Evolutionary conservation across 2,113 vertebrate genomes (phyloP).

Genomic region (Chaetorhynchus papuensis): DNA sequence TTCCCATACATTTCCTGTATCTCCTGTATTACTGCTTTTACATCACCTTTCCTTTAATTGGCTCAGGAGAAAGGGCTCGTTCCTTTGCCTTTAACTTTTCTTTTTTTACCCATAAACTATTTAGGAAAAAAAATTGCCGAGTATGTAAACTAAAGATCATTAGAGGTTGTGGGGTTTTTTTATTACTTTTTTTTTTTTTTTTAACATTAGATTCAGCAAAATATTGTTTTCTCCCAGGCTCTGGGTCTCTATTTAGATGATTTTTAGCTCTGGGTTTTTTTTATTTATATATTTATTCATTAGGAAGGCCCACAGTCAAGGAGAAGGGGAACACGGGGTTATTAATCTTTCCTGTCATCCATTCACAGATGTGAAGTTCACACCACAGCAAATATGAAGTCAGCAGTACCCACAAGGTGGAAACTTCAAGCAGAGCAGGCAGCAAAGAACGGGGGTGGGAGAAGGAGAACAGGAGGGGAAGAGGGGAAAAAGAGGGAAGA

Average conservation of each 20-base stretch:
- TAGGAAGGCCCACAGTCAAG: slow-evolving; percentile 78
- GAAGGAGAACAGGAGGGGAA: not conserved
- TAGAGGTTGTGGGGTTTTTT: slow-evolving; percentile 53
- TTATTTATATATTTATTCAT: slow-evolving; percentile 83
- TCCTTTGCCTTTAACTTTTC: slow-evolving; percentile 55
- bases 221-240: slow-evolving; percentile 84
- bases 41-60: slow-evolving; percentile 11
- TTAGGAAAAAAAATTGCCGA: slow-evolving; percentile 70
- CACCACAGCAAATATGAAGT: slow-evolving; percentile 94
- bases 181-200: not conserved
- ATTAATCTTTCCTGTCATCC: slow-evolving; percentile 99
- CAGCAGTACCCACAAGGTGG: slow-evolving; percentile 90
- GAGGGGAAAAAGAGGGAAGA: too few relatives aligned
- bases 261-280: slow-evolving; percentile 46
- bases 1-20: not conserved
- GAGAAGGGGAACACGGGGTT: slow-evolving; percentile 77
- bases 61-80: not conserved
- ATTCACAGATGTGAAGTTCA: slow-evolving; percentile 94
- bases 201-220: slow-evolving; percentile 86
- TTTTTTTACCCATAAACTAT: slow-evolving; percentile 51
- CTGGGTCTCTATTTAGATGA: slow-evolving; percentile 83
- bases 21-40: not conserved
- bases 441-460: slow-evolving; percentile 35
- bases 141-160: slow-evolving; percentile 79
- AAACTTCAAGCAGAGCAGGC: slow-evolving; percentile 79